Conservation (phyloP, 1,140 invertebrate genomes). For the Drosophila kohkoa region DNA sequence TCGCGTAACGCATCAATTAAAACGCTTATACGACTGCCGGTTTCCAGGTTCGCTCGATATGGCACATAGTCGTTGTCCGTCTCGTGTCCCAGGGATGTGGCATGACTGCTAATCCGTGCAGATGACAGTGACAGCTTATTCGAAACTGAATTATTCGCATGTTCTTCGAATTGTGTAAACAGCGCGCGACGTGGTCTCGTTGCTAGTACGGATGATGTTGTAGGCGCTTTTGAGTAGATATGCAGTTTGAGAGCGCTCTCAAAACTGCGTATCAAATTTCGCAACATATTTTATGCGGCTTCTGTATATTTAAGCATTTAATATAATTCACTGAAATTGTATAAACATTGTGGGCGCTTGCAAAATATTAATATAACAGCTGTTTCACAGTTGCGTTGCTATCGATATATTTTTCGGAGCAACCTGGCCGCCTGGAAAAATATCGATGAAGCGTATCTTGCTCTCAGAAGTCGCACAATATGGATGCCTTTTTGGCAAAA, state of each 20-base stretch:
- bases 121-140: conserved; percentile 33
- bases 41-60: conserved; percentile 57
- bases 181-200: conserved; percentile 31
- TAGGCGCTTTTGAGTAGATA: background rate
- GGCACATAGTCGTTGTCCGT: conserved; percentile 66
- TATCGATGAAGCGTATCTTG: no score
- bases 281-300: conserved; percentile 42
- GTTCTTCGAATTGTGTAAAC: conserved; percentile 61
- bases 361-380: conserved; percentile 26
- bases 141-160: background rate
- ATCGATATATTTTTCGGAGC: background rate
- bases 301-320: background rate
- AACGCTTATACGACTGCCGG: conserved; percentile 19
- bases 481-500: no score
- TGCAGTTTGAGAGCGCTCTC: conserved; percentile 44
- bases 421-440: background rate
- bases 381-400: conserved; percentile 19
- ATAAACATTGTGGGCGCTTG: conserved; percentile 48
- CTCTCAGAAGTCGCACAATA: no score
- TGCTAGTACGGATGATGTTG: background rate
- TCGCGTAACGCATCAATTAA: conserved; percentile 52
- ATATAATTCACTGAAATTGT: conserved; percentile 18
- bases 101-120: conserved; percentile 28
- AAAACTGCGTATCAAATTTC: conserved; percentile 55
- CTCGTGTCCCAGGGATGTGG: conserved; percentile 34